Evolutionary conservation across 2,113 vertebrate species (phyloP), one percentile per base, ranked within the genome.

Genomic region (Ochotona curzoniae): DNA sequence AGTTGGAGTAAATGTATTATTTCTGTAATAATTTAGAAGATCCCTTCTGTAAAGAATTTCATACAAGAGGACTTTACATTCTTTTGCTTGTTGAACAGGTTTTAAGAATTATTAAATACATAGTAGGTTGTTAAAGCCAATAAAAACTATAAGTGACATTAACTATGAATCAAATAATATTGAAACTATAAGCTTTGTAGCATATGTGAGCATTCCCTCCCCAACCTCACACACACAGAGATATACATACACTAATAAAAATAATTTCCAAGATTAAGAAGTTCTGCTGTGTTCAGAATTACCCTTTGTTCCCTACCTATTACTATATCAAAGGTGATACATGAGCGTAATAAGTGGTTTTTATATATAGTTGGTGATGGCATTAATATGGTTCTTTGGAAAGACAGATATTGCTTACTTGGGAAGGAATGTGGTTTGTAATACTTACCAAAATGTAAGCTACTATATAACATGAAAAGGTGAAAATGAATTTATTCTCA

Each of bases 221-320:
- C 12, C 47, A n/a, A 82, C 35, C 66, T 82, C 66, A 66, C n/a
- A 13, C 66, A 49, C 63, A 61, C n/a, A n/a, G n/a, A 63, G 44
- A 28, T 66, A 64, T n/a, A 30, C 57, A 20, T 35, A 85, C 91
- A 38, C 7, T 71, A 70, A 66, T 79, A 80, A 73, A 21, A 63
- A 47, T 87, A 73, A n/a, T 80, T 35, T 82, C 71, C 32, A n/a
- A 71, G 64, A 73, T 1, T 57, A 20, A 92, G 79, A 90, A 83
- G 60, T 86, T 21, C 9, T 26, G 32, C 23, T 86, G 54, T 86
- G 12, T n/a, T 83, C 15, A 83, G 17, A 25, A 78, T 57, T 94
- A 38, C 25, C 82, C 20, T 21, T 38, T 86, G 9, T 21, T 89
- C 76, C 51, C 30, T 63, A 51, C n/a, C n/a, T n/a, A n/a, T n/a